Percentiles rank a stretch among this genome's conserved stretches.
These are phyloP conservation scores for Cacajao melanocephalus DNA, from an alignment of 2,797 vertebrate genomes.

Conservation along the genomic window DNA sequence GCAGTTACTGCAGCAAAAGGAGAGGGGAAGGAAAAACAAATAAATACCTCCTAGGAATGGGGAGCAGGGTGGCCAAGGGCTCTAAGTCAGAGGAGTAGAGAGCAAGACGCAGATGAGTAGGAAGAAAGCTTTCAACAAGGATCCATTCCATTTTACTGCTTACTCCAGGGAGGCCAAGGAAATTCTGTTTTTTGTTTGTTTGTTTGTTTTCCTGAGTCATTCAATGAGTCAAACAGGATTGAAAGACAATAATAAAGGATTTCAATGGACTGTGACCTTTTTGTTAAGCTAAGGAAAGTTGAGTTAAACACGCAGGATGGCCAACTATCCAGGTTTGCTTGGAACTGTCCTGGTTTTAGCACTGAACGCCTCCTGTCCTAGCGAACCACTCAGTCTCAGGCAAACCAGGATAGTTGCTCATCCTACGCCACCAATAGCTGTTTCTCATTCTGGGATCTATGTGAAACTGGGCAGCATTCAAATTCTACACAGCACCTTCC, in stretches of 20 bases:
- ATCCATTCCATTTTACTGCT: slow-evolving; percentile 16
- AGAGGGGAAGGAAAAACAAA: not conserved
- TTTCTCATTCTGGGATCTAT: not conserved
- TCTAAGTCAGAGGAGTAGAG: slow-evolving; percentile 31
- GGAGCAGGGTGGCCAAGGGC: not conserved
- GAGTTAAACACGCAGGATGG: not conserved
- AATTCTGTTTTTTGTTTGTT: not conserved
- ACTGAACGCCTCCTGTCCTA: not conserved
- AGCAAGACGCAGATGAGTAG: not conserved
- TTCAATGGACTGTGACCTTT: not conserved
- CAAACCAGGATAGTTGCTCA: not conserved
- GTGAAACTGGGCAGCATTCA: slow-evolving; percentile 50
- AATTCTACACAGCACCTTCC: slow-evolving; percentile 59
- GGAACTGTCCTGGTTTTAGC: not conserved
- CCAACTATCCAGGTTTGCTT: not conserved
- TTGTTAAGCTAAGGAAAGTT: not conserved
- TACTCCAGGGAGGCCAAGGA: slow-evolving; percentile 31
- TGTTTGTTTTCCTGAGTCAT: slow-evolving; percentile 4
- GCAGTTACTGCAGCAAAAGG: slow-evolving; percentile 19
- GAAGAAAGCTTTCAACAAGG: not conserved
- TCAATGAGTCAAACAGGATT: not conserved
- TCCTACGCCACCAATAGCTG: not conserved
- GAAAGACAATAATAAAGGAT: slow-evolving; percentile 36
- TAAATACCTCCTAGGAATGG: not conserved
- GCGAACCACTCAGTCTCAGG: not conserved